Evolutionary conservation across 2,888 invertebrate species (phyloP).

Genomic region (Drosophila quinaria): DNA sequence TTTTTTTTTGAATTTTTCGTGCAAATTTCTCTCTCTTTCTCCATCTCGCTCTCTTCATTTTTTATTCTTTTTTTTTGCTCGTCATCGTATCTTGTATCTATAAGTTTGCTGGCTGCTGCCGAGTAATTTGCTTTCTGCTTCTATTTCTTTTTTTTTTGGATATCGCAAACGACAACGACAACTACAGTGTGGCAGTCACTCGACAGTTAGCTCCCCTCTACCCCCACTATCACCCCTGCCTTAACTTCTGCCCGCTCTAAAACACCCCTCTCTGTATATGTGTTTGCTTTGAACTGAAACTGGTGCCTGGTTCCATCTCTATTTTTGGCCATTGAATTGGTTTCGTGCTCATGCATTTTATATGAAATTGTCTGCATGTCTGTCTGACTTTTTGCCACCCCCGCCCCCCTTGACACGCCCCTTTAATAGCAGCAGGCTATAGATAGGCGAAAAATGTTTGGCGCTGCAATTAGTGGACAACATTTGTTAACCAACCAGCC

Average conservation of each 20-base stretch:
- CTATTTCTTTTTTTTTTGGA: constrained; percentile 1
- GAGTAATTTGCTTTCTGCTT: constrained; percentile 61
- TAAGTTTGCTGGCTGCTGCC: constrained; percentile 62
- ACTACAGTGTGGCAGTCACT: constrained; percentile 35
- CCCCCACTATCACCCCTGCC: not conserved
- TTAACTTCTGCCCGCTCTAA: not conserved
- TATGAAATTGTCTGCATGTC: constrained; percentile 78
- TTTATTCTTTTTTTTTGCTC: constrained; percentile 31
- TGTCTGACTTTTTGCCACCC: constrained; percentile 51
- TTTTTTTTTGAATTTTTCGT: constrained; percentile 62
- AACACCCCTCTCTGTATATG: not conserved
- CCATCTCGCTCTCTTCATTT: constrained; percentile 34
- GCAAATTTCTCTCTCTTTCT: constrained; percentile 61
- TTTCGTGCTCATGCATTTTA: constrained; percentile 81
- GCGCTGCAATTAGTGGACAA: constrained; percentile 75
- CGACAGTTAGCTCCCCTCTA: constrained; percentile 21
- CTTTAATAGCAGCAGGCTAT: constrained; percentile 43
- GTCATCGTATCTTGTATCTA: constrained; percentile 70
- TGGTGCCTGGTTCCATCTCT: constrained; percentile 19
- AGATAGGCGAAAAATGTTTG: constrained; percentile 56
- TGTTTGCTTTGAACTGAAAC: not conserved
- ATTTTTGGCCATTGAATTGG: constrained; percentile 70
- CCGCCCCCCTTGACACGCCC: constrained; percentile 2
- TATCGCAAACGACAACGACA: constrained; percentile 17
- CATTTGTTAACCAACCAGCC: constrained; percentile 70